A percentile compares a stretch with the other conserved stretches of the same genome.
These are phyloP conservation scores for Varecia variegata DNA, from an alignment of 2,797 vertebrate genomes.

Conservation along the genomic window DNA sequence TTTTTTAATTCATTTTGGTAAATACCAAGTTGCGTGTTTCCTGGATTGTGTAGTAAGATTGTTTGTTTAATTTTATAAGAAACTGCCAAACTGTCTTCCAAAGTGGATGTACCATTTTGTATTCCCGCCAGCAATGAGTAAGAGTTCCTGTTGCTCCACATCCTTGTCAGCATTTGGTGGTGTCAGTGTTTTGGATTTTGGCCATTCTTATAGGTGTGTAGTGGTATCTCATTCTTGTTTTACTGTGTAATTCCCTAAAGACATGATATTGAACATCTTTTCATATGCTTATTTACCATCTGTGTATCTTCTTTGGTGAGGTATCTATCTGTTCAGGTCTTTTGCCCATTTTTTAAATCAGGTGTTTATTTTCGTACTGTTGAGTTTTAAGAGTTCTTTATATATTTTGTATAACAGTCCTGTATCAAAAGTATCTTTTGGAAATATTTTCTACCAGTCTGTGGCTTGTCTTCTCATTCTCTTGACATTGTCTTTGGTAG, in stretches of 20 bases:
- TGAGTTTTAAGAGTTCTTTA: neutral
- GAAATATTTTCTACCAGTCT: neutral
- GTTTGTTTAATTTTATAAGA: neutral
- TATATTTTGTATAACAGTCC: neutral
- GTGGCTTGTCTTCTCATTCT: neutral
- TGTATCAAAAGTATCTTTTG: constrained; percentile 13
- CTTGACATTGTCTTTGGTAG: neutral
- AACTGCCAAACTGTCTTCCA: neutral
- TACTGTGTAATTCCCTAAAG: neutral
- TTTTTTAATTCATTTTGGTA: neutral
- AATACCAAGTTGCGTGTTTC: neutral
- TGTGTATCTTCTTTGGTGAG: neutral
- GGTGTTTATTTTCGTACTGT: neutral
- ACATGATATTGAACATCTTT: neutral
- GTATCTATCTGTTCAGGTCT: neutral
- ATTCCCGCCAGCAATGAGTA: neutral
- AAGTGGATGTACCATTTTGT: neutral
- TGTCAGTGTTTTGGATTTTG: neutral
- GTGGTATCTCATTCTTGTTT: neutral
- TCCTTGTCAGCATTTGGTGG: neutral
- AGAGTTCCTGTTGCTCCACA: neutral
- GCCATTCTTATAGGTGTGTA: neutral
- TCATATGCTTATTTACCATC: neutral
- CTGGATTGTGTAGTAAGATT: neutral
- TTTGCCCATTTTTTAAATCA: neutral